Base-by-base conservation (phyloP, 2,113 vertebrate genomes). In the Onychostoma macrolepis region DNA sequence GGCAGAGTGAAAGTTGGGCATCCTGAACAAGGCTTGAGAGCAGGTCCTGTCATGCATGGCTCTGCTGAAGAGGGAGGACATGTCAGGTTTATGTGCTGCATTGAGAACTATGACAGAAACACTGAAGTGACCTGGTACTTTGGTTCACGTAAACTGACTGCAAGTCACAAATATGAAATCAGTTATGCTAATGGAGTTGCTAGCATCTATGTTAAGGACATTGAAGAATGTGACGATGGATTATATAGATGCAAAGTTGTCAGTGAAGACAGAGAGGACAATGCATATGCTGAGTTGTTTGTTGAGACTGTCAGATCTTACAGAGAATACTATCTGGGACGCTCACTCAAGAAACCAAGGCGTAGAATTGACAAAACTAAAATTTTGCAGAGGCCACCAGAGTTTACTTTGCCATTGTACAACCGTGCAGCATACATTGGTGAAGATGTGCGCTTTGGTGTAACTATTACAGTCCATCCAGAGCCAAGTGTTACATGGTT, bases 391-490 rank as follows among this genome's bases (percentile, higher is more conserved):
- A 96, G 92, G 90, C 97, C 98, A 89, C 98, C 98, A 88, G 98
- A 99, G 95, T 98, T 99, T 90, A 99, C 98, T 71, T 90, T 99
- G 90, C 98, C 98, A 85, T 94, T 99, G 78, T 99, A 96, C 89
- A 98, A 99, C 69, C 96, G 95, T 84, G 94, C 96, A 28, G 97
- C 97, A 4, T 99, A 98, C 2, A 89, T 98, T 30, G 97, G 98
- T 76, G 97, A 99, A 92, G 96, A 97, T 71, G 96, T 99, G 79
- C 96, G 98, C 61, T 99, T 99, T 82, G 98, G 98, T 84, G 98
- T 99, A 87, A 99, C 98, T 50, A 97, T 99, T 84, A 99, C 98
- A 19, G 97, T 99, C 85, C 98, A 99, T 83, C 98, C 98, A 83
- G 98, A 99, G 87, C 98, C 98, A 92, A 96, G 95, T 19, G 94